Evolutionary conservation across 2,113 vertebrate genomes (phyloP).

Genomic region (Maccullochella peelii): DNA sequence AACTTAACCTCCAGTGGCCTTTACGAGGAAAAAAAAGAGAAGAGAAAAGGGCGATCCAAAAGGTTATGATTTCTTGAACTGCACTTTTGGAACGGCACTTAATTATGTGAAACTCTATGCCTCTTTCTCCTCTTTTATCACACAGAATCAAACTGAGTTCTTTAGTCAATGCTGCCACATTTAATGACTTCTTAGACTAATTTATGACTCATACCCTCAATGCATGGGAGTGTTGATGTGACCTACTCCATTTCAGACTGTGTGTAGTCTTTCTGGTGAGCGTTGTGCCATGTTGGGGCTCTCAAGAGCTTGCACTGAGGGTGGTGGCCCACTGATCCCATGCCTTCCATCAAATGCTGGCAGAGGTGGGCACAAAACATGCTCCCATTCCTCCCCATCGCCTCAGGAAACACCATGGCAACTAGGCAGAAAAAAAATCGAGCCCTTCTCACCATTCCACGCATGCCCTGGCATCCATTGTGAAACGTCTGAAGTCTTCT

Average conservation of each 20-base stretch:
- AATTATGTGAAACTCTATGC: slow-evolving; percentile 9
- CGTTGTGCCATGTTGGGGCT: slow-evolving; percentile 36
- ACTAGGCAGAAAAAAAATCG: slow-evolving; percentile 78
- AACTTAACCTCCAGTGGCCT: slow-evolving; percentile 25
- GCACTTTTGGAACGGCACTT: slow-evolving; percentile 22
- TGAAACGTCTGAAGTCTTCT: slow-evolving; percentile 64
- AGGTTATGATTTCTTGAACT: slow-evolving; percentile 30
- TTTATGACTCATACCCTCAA: slow-evolving; percentile 33
- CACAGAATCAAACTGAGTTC: background rate
- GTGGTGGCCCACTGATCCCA: slow-evolving; percentile 49
- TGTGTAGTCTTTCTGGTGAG: slow-evolving; percentile 43
- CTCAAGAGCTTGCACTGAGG: slow-evolving; percentile 37
- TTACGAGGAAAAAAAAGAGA: background rate
- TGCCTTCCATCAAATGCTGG: slow-evolving; percentile 62
- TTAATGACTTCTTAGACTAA: slow-evolving; percentile 37
- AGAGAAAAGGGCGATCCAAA: background rate
- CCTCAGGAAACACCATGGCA: slow-evolving; percentile 85
- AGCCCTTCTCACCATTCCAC: slow-evolving; percentile 79
- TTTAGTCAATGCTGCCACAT: slow-evolving; percentile 21
- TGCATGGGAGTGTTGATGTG: slow-evolving; percentile 16
- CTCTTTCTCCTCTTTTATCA: background rate
- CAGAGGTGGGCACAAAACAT: slow-evolving; percentile 76
- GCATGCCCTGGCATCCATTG: slow-evolving; percentile 84
- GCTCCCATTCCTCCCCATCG: slow-evolving; percentile 76
- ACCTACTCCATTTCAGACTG: slow-evolving; percentile 47